These are phyloP conservation scores for Ctenodactylus gundi DNA, from an alignment of 2,113 vertebrate genomes.

Conservation along the genomic window DNA sequence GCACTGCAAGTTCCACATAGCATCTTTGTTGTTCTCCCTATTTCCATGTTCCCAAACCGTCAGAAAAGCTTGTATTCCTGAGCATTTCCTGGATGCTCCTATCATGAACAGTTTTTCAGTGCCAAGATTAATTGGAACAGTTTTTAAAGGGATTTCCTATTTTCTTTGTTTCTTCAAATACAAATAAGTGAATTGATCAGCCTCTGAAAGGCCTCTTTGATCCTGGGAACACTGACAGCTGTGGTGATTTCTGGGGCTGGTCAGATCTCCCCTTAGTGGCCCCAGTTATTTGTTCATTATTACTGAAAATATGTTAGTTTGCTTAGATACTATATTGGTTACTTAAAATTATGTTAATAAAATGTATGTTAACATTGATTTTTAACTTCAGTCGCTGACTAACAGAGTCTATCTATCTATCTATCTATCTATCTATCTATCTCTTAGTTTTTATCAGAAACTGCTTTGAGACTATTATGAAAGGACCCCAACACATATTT, in stretches of 20 bases:
- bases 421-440: no score
- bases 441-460: slow-evolving; percentile 10
- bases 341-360: not conserved
- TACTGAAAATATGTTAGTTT: not conserved
- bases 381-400: not conserved
- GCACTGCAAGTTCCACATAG: not conserved
- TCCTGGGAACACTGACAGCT: not conserved
- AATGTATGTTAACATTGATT: not conserved
- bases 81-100: not conserved
- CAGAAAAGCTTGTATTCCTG: not conserved
- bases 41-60: not conserved
- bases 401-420: not conserved
- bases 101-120: not conserved
- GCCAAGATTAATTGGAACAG: not conserved
- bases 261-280: not conserved
- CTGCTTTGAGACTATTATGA: not conserved
- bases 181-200: not conserved
- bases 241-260: not conserved
- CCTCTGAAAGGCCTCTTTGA: not conserved
- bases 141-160: not conserved
- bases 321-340: not conserved
- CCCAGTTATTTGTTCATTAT: not conserved
- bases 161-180: not conserved
- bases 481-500: not conserved
- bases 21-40: not conserved